Evolutionary conservation across 2,888 invertebrate species (phyloP).

Genomic region (Euzetes globulus): DNA sequence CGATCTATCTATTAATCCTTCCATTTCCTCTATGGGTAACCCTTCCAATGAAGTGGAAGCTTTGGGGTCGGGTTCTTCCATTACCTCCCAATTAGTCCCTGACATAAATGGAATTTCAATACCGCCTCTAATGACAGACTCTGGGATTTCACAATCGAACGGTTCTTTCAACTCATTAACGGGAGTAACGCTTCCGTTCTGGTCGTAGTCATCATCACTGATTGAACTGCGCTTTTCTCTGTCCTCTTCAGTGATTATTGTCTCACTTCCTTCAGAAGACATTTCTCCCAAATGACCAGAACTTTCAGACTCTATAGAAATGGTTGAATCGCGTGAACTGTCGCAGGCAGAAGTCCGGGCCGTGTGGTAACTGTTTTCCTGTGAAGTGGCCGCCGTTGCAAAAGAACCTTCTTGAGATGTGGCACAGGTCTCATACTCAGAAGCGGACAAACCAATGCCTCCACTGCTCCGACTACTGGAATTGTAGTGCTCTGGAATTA

Average conservation of each 20-base stretch:
- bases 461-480: slow-evolving; percentile 20
- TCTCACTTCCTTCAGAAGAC: slow-evolving; percentile 84
- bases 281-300: slow-evolving; percentile 77
- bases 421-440: slow-evolving; percentile 76
- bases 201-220: slow-evolving; percentile 19
- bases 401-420: slow-evolving; percentile 63
- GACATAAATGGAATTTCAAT: slow-evolving; percentile 39
- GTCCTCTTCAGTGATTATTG: slow-evolving; percentile 61
- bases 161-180: slow-evolving; percentile 45
- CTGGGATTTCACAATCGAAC: slow-evolving; percentile 46
- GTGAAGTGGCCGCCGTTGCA: slow-evolving; percentile 61
- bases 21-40: background rate
- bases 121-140: slow-evolving; percentile 42
- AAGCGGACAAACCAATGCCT: slow-evolving; percentile 46
- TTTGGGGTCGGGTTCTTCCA: slow-evolving; percentile 34
- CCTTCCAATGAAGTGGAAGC: slow-evolving; percentile 33
- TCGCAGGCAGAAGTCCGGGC: slow-evolving; percentile 65
- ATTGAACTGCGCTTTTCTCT: background rate
- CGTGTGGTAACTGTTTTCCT: slow-evolving; percentile 65
- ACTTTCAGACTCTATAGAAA: slow-evolving; percentile 77
- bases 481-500: slow-evolving; percentile 49
- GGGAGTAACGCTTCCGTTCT: slow-evolving; percentile 31
- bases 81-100: slow-evolving; percentile 37
- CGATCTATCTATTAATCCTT: background rate
- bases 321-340: slow-evolving; percentile 77